These are phyloP conservation scores for Rhinichthys klamathensis DNA, from an alignment of 2,113 vertebrate genomes.

Conservation along the genomic window DNA sequence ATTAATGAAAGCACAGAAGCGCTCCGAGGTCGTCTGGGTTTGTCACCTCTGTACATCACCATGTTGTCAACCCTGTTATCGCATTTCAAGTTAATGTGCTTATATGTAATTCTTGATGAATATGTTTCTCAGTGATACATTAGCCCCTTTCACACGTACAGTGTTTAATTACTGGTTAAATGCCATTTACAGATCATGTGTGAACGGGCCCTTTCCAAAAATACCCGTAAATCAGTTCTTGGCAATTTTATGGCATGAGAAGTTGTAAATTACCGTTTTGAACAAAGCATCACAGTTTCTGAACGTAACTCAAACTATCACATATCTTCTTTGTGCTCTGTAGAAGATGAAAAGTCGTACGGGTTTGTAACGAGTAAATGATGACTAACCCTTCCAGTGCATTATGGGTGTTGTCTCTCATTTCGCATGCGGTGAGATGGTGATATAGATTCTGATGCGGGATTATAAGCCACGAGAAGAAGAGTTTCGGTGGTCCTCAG, in stretches of 20 bases:
- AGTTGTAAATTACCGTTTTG: too few species aligned
- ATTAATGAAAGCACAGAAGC: not conserved
- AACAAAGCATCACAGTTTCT: too few species aligned
- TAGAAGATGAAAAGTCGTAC: not conserved
- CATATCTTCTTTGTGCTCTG: not conserved
- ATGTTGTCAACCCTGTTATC: not conserved
- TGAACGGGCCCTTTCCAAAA: too few species aligned
- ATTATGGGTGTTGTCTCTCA: not conserved
- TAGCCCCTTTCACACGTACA: too few species aligned
- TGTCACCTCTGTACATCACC: not conserved
- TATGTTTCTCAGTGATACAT: not conserved
- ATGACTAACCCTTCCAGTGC: not conserved
- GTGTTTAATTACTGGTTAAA: too few species aligned
- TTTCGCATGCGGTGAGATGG: not conserved
- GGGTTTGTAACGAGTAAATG: not conserved
- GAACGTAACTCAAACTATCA: too few species aligned
- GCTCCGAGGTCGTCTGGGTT: not conserved
- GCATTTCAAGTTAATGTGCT: not conserved
- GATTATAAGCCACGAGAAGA: not conserved
- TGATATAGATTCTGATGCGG: not conserved
- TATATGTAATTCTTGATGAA: not conserved
- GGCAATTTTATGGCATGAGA: too few species aligned
- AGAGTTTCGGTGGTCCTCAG: not conserved
- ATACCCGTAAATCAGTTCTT: too few species aligned
- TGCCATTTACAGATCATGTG: too few species aligned